Percentiles rank a stretch among this genome's conserved stretches.
Evolutionary conservation across 2,888 invertebrate species (phyloP).

Genomic region (Caenorhabditis plicata): DNA sequence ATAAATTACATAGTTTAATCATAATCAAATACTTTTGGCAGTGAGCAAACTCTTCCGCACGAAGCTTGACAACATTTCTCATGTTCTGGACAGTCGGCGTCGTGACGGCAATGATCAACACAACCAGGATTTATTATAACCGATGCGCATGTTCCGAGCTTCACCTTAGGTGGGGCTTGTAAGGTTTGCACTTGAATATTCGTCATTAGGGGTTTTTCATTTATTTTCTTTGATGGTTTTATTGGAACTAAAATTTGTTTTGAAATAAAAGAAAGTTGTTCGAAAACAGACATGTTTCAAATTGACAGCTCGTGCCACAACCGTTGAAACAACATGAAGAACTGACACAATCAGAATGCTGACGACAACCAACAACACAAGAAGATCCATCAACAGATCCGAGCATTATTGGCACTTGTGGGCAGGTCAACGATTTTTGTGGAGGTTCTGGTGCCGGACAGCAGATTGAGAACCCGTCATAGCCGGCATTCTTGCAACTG

Average conservation of each 20-base stretch:
- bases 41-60: constrained; percentile 42
- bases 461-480: constrained; percentile 48
- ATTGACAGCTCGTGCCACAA: constrained; percentile 52
- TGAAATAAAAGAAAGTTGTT: constrained; percentile 7
- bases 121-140: constrained; percentile 37
- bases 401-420: constrained; percentile 20
- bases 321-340: constrained; percentile 59
- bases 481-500: constrained; percentile 54
- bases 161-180: constrained; percentile 4
- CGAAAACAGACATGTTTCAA: constrained; percentile 19
- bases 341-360: constrained; percentile 43
- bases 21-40: constrained; percentile 13
- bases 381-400: constrained; percentile 42
- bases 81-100: constrained; percentile 53
- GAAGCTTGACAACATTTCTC: constrained; percentile 61
- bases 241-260: no score
- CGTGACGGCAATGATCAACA: constrained; percentile 40
- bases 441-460: constrained; percentile 42
- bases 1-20: neutral
- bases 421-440: constrained; percentile 24
- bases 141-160: constrained; percentile 37
- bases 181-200: no score
- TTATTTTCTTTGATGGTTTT: constrained; percentile 18
- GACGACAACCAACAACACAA: constrained; percentile 36
- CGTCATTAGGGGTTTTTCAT: no score